These are phyloP conservation scores for Apamea epomidion DNA, from an alignment of 2,888 invertebrate species.

Conservation along the genomic window DNA sequence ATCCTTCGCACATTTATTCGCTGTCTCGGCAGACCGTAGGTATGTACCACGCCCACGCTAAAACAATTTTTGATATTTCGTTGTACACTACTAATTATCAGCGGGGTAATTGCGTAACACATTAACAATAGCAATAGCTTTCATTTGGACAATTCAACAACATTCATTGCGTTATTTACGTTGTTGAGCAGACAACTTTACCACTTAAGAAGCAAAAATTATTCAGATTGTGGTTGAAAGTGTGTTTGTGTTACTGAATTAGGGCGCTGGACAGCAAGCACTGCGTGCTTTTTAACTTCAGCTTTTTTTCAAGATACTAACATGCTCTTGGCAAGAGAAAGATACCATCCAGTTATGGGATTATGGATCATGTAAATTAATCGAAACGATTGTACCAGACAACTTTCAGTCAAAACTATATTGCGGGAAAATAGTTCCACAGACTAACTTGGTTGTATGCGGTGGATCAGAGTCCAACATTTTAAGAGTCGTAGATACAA, in stretches of 20 bases:
- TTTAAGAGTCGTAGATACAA: slow-evolving; percentile 91
- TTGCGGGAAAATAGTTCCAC: slow-evolving; percentile 91
- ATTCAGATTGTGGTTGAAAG: background rate
- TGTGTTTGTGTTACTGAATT: background rate
- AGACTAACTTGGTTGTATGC: slow-evolving; percentile 90
- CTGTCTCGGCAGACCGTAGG: background rate
- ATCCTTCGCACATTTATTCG: background rate
- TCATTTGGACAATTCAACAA: background rate
- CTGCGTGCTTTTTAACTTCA: background rate
- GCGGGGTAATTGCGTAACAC: background rate
- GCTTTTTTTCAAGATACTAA: slow-evolving; percentile 88
- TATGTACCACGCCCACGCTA: background rate
- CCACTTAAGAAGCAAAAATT: background rate
- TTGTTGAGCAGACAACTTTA: background rate
- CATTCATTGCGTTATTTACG: background rate
- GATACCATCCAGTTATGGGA: slow-evolving; percentile 92
- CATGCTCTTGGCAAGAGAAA: slow-evolving; percentile 92
- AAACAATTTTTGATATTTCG: background rate
- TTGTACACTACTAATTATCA: background rate
- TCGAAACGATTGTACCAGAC: slow-evolving; percentile 91
- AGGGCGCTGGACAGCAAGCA: background rate
- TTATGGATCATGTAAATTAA: slow-evolving; percentile 91
- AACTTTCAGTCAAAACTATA: slow-evolving; percentile 89
- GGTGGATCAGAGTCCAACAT: slow-evolving; percentile 92
- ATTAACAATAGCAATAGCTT: background rate